Percentiles rank a stretch among this genome's conserved stretches.
Conservation (phyloP, 2,797 vertebrate species). For the Petrocephalus sullivani region DNA sequence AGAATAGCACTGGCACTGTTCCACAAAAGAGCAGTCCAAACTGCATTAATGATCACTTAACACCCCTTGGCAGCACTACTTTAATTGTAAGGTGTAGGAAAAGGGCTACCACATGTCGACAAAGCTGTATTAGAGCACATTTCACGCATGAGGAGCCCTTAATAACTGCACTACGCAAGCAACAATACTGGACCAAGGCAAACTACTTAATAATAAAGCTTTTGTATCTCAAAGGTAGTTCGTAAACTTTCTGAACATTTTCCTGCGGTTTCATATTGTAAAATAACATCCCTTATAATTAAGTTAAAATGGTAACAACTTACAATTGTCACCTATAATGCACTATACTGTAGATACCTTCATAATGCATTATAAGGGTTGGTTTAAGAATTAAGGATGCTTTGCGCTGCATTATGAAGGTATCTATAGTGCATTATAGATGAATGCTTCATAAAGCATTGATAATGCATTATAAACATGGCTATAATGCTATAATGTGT, state of each 20-base stretch:
- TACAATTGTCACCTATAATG: neutral
- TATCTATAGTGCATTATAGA: neutral
- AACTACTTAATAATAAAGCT: neutral
- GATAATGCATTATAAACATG: neutral
- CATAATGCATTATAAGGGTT: neutral
- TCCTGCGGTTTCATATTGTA: neutral
- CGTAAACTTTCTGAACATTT: neutral
- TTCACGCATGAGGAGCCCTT: neutral
- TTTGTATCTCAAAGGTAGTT: neutral
- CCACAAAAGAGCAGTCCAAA: neutral
- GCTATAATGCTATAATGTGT: neutral
- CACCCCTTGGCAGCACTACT: neutral
- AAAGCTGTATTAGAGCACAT: neutral
- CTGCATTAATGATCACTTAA: neutral
- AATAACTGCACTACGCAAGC: neutral
- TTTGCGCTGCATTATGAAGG: neutral
- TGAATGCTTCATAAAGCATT: neutral
- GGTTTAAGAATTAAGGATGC: neutral
- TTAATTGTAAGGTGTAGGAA: neutral
- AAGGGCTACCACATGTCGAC: neutral
- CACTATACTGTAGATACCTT: neutral
- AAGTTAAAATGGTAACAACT: neutral
- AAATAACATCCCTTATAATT: neutral
- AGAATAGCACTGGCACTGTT: neutral
- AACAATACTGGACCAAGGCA: neutral